Evolutionary conservation across 2,797 vertebrate genomes (phyloP).

Genomic region (Novumbra hubbsi): DNA sequence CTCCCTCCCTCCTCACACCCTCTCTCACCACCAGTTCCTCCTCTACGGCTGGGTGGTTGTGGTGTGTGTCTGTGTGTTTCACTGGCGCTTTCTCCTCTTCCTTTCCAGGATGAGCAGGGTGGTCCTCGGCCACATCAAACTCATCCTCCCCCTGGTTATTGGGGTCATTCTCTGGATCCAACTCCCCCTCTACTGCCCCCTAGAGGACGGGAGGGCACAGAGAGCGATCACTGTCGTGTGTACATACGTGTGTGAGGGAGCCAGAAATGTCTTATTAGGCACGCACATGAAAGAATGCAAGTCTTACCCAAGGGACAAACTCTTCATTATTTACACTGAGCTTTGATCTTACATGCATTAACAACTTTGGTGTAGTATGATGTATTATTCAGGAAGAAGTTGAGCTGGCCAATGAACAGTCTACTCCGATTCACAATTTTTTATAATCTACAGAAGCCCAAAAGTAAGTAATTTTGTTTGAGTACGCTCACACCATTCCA

Average conservation of each 20-base stretch:
- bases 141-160: slow-evolving; percentile 99
- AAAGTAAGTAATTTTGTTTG: too few relatives aligned
- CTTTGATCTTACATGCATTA: too few relatives aligned
- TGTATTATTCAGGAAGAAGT: too few relatives aligned
- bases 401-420: too few relatives aligned
- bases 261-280: not conserved
- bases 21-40: slow-evolving; percentile 87
- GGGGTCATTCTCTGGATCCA: slow-evolving; percentile 93
- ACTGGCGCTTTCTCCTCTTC: slow-evolving; percentile 74
- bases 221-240: not conserved
- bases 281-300: not conserved
- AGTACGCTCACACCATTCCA: too few relatives aligned
- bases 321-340: too few relatives aligned
- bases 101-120: slow-evolving; percentile 73
- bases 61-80: slow-evolving; percentile 66
- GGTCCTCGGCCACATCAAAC: slow-evolving; percentile 94
- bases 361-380: too few relatives aligned
- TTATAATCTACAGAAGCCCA: too few relatives aligned
- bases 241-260: not conserved
- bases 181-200: slow-evolving; percentile 78
- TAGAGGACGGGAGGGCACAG: slow-evolving; percentile 36
- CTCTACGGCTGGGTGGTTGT: slow-evolving; percentile 74
- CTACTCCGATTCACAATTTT: too few relatives aligned
- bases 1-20: not conserved
- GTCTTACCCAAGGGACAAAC: not conserved